Evolutionary conservation across 2,797 vertebrate species (phyloP).

Genomic region (Clarias platycephalus): DNA sequence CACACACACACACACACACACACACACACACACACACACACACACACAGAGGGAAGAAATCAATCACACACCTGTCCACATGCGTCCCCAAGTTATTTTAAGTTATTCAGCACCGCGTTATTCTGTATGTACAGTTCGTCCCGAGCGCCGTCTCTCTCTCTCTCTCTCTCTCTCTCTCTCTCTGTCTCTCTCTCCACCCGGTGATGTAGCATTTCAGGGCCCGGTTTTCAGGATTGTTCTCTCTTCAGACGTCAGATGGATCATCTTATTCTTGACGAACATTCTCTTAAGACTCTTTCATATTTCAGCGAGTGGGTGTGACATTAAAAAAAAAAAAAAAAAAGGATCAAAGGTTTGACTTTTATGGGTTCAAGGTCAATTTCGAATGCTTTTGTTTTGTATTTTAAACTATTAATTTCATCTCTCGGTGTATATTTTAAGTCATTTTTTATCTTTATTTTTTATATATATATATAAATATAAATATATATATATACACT

Average conservation of each 20-base stretch:
- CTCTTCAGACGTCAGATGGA: constrained; percentile 73
- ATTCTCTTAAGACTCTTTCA: constrained; percentile 68
- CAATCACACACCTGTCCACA: constrained; percentile 35
- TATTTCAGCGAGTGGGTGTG: constrained; percentile 75
- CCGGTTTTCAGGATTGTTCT: constrained; percentile 68
- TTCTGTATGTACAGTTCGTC: constrained; percentile 66
- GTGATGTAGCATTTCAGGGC: constrained; percentile 70
- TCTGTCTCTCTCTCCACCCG: constrained; percentile 45
- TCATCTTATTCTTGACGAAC: constrained; percentile 67
- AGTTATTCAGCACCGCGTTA: constrained; percentile 75
- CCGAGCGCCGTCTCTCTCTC: constrained; percentile 5
- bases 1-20: constrained; percentile 26
- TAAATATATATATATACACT: constrained; percentile 73
- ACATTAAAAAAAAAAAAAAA: constrained; percentile 49
- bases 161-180: no score
- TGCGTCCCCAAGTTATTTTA: constrained; percentile 72
- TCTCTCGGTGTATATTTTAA: constrained; percentile 93
- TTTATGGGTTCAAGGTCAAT: constrained; percentile 66
- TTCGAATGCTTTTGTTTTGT: constrained; percentile 73
- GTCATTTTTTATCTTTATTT: constrained; percentile 72
- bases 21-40: constrained; percentile 30
- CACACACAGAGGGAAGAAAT: constrained; percentile 17
- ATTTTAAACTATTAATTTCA: constrained; percentile 79
- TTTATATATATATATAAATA: constrained; percentile 75
- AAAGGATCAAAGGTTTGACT: constrained; percentile 79